A percentile compares a stretch with the other conserved stretches of the same genome.
These are phyloP conservation scores for Liasis olivaceus DNA, from an alignment of 2,797 vertebrate genomes.

Conservation along the genomic window DNA sequence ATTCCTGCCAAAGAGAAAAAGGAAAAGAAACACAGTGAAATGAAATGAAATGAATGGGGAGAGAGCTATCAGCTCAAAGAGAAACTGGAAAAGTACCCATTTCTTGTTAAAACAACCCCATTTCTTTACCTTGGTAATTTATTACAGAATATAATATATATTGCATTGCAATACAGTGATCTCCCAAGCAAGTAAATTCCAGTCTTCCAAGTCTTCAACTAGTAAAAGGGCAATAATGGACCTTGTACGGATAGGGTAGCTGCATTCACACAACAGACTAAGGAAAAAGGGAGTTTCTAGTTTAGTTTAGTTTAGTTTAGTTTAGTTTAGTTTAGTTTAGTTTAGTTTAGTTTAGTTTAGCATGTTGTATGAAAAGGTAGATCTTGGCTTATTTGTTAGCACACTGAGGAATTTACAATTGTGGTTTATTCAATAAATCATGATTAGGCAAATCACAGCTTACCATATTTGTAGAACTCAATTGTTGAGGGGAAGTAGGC, in stretches of 20 bases:
- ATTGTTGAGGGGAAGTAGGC: not conserved
- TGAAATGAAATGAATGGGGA: not conserved
- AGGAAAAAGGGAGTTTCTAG: too few relatives aligned
- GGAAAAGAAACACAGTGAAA: not conserved
- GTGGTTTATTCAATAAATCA: too few relatives aligned
- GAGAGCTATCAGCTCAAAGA: not conserved
- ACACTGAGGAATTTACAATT: too few relatives aligned
- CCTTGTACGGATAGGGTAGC: too few relatives aligned
- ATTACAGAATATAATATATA: not conserved
- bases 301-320: too few relatives aligned
- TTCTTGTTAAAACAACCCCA: constrained; percentile 7
- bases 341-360: too few relatives aligned
- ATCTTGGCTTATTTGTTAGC: too few relatives aligned
- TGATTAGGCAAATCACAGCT: too few relatives aligned
- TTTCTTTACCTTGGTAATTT: not conserved
- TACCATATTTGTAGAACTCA: not conserved
- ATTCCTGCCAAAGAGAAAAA: not conserved
- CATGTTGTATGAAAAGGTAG: too few relatives aligned
- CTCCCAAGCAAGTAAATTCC: constrained; percentile 21
- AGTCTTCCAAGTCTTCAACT: not conserved
- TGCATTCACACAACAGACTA: too few relatives aligned
- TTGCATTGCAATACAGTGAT: not conserved
- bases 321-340: too few relatives aligned
- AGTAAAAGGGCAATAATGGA: not conserved
- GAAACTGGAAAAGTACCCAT: not conserved